These are phyloP conservation scores for Notolabrus celidotus DNA, from an alignment of 2,797 vertebrate genomes.

Conservation along the genomic window DNA sequence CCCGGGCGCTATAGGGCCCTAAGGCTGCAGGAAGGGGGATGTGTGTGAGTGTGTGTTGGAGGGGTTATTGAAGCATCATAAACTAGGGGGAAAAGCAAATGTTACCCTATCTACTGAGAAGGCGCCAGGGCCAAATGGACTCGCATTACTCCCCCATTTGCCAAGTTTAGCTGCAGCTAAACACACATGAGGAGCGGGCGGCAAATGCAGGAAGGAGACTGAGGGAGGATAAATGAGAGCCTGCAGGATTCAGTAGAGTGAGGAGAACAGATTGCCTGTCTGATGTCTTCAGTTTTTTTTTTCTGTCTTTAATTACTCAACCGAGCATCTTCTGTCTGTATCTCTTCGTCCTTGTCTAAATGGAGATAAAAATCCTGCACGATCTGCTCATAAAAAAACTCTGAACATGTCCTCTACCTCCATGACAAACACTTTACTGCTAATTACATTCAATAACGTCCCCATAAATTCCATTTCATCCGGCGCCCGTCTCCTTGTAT, in stretches of 20 bases:
- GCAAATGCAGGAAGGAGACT: slow-evolving; percentile 35
- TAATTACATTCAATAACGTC: slow-evolving; percentile 65
- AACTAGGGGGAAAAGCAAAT: slow-evolving; percentile 73
- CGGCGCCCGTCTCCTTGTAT: slow-evolving; percentile 31
- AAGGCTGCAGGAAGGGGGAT: slow-evolving; percentile 43
- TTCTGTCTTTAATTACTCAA: slow-evolving; percentile 21
- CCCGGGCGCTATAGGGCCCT: slow-evolving; percentile 45
- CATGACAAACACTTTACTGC: slow-evolving; percentile 55
- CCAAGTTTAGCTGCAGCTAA: slow-evolving; percentile 59
- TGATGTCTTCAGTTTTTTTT: slow-evolving; percentile 1
- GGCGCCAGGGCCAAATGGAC: slow-evolving; percentile 76
- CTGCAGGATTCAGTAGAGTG: neutral
- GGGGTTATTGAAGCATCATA: slow-evolving; percentile 69
- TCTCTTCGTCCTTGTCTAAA: slow-evolving; percentile 9
- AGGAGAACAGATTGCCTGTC: neutral
- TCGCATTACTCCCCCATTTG: slow-evolving; percentile 79
- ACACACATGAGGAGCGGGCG: slow-evolving; percentile 22
- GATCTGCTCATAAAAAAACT: slow-evolving; percentile 48
- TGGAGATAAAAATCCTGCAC: slow-evolving; percentile 16
- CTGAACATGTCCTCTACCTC: slow-evolving; percentile 55
- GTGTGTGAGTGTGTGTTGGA: slow-evolving; percentile 42
- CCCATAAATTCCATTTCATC: slow-evolving; percentile 59
- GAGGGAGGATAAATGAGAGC: neutral
- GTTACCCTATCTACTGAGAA: slow-evolving; percentile 60
- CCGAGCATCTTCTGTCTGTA: neutral